Evolutionary conservation across 2,888 invertebrate species (phyloP), one percentile per base, ranked within the genome.

Genomic region (Galeruca laticollis): DNA sequence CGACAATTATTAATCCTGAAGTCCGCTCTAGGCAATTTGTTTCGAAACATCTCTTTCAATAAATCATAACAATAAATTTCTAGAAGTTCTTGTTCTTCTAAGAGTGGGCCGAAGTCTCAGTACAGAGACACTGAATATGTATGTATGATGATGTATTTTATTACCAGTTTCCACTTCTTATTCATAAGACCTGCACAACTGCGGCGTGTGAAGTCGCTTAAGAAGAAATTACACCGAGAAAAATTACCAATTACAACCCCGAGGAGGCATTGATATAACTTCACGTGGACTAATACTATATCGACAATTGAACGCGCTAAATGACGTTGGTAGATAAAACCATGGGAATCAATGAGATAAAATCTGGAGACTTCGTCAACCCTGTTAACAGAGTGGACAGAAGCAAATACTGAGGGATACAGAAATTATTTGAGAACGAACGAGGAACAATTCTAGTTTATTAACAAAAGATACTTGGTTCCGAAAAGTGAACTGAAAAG

Each of bases 41-140:
- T 69, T 66, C 60, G 51, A 73, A 67, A 69, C 64, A 68, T 54
- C 73, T 52, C 69, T 51, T 62, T 49, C 49, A 47, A 67, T 71
- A 71, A 73, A 67, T 71, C 69, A 67, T 68, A 60, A 47, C 52
- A 70, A 73, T 70, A 68, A 57, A 70, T 73, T 71, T 68, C 71
- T 68, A 57, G 66, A 66, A 70, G 64, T 68, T 65, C 59, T 70
- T 71, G 65, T 70, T 68, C 57, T 35, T 37, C 33, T 63, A 43
- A 59, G 73, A 68, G 73, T 73, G 71, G 71, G 71, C 60, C 67
- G 69, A 49, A 56, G 65, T 47, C 62, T 60, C 64, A 60, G 69
- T 67, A 56, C 63, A 67, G 66, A 56, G 69, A 73, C 62, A 69
- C 64, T 73, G 68, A 71, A 65, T 70, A 70, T 68, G 66, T 70